Evolutionary conservation across 2,888 invertebrate species (phyloP).

Genomic region (Archaeoteleia sp.): DNA sequence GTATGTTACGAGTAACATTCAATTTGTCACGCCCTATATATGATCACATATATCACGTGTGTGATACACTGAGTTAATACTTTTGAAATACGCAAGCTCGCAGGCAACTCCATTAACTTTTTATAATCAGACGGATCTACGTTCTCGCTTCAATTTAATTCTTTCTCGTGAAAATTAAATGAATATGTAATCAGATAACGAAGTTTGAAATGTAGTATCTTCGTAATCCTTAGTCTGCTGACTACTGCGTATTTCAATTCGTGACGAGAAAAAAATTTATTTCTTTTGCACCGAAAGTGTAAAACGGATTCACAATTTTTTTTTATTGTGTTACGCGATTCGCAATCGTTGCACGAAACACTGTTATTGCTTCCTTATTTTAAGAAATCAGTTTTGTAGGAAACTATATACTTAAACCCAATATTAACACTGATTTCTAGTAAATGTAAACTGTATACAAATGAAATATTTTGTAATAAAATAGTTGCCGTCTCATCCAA

Average conservation of each 20-base stretch:
- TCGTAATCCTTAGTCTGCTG: conserved; percentile 6
- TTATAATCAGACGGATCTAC: conserved; percentile 13
- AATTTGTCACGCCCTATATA: conserved; percentile 12
- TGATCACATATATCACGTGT: neutral
- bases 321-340: no score
- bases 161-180: conserved; percentile 5
- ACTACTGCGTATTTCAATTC: conserved; percentile 2
- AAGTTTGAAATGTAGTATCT: conserved; percentile 7
- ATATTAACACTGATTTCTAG: no score
- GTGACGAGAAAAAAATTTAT: neutral
- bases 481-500: no score
- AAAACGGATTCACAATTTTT: no score
- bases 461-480: no score
- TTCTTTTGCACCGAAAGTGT: no score
- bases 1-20: no score
- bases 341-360: no score
- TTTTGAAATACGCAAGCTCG: conserved; percentile 5
- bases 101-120: conserved; percentile 13
- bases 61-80: neutral
- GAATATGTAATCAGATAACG: conserved; percentile 14
- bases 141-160: conserved; percentile 10
- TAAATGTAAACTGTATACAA: no score
- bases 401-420: no score
- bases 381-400: no score
- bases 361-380: no score